Evolutionary conservation across 2,113 vertebrate genomes (phyloP).

Genomic region (Furnarius figulus): DNA sequence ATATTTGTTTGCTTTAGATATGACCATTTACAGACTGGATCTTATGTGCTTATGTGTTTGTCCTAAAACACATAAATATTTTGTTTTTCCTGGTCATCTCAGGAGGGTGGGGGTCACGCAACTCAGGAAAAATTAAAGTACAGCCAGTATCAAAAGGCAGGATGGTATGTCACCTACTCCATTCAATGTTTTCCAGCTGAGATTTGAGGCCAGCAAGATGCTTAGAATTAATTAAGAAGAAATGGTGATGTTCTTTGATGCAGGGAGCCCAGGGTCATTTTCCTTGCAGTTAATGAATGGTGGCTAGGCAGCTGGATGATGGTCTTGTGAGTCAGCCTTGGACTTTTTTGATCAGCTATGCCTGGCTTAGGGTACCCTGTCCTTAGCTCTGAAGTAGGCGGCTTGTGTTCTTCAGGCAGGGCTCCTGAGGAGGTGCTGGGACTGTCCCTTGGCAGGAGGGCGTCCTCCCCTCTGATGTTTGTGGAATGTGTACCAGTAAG

Average conservation of each 20-base stretch:
- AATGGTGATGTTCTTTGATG: conserved; percentile 1
- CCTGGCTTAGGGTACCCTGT: neutral
- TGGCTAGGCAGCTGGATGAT: conserved; percentile 3
- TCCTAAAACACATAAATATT: neutral
- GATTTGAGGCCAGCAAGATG: neutral
- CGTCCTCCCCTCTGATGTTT: neutral
- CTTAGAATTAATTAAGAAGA: conserved; percentile 35
- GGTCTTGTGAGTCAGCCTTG: conserved; percentile 22
- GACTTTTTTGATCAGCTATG: neutral
- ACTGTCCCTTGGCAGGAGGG: neutral
- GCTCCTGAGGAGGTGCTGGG: neutral
- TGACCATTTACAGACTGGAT: neutral
- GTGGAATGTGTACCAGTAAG: neutral
- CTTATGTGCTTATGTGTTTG: fast-evolving
- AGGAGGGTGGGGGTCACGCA: neutral
- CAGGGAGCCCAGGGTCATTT: neutral
- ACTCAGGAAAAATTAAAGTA: neutral
- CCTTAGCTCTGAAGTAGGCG: neutral
- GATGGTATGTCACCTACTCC: neutral
- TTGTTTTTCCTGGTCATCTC: neutral
- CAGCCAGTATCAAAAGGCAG: neutral
- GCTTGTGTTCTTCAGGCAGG: neutral
- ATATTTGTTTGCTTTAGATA: neutral
- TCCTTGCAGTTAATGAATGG: neutral
- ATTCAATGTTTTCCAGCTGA: neutral